Evolutionary conservation across 1,140 invertebrate genomes (phyloP), one percentile per base, ranked within the genome.

Genomic region (Drosophila carrolli): DNA sequence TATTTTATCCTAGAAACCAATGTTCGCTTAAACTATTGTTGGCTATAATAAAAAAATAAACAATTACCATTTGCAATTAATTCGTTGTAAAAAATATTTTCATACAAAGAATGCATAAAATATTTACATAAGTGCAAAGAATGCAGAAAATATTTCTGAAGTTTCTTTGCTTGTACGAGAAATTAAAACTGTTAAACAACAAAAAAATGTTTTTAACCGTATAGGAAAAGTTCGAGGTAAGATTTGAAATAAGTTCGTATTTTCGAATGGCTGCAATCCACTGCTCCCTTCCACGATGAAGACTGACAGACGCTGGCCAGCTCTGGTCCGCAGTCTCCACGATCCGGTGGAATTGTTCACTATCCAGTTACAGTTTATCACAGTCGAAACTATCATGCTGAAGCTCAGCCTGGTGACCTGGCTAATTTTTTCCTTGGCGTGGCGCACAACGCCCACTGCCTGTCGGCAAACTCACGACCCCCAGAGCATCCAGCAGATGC

Each of bases 371-470:
- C 51, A 77, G 66, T 77, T 77, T 62, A 70, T 62, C 68, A 58
- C 46, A 50, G 53, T 50, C 19, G 54, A 51, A 73, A 40, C 50
- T 63, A 81, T 43, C 58, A 91, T 91, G 90, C 73, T 91, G 32
- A 89, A 77, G 76, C 84, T 91, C 14, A 91, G 86, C 59, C 56
- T 91, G 51, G 74, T 88, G 50, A 81, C 56, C 46, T 90, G 75
- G 71, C 74, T 91, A 23, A 59, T 90, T 9, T 86, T 67, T 51
- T 91, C 86, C 7, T 68, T 91, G 47, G 65, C 84, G 11, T 91
- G 86, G 85, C 83, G 86, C 27, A 85, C 86, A n/a, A 91, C 90
- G 40, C 90, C 83, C 59, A 91, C 83, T 37, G 81, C 75, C 54
- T 91, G 90, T 23, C 86, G 90, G 13, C 90, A 89, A 62, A 81